Percentiles rank a stretch among this genome's conserved stretches.
Evolutionary conservation across 2,797 vertebrate species (phyloP).

Genomic region (Coccyzus lansbergi): DNA sequence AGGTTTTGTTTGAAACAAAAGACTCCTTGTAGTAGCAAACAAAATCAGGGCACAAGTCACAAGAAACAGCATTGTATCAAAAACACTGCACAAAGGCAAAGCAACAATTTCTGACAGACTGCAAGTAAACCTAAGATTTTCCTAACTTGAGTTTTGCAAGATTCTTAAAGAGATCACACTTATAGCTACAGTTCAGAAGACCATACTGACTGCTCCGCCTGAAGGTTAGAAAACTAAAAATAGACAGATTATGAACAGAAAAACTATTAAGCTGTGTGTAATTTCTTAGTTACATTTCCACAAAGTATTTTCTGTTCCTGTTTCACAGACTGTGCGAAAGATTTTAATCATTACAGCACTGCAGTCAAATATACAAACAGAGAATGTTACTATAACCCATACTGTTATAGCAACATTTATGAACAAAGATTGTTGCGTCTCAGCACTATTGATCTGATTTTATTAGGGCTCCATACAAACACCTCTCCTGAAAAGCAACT

Average conservation of each 20-base stretch:
- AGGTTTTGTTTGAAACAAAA: conserved; percentile 72
- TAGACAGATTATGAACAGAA: conserved; percentile 33
- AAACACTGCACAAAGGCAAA: conserved; percentile 61
- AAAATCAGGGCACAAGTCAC: conserved; percentile 58
- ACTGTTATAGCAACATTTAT: background rate
- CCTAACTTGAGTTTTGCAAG: conserved; percentile 40
- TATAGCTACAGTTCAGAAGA: background rate
- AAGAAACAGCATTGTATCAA: conserved; percentile 67
- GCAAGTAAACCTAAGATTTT: conserved; percentile 56
- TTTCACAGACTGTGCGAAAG: background rate
- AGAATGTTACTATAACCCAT: background rate
- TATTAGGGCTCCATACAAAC: background rate
- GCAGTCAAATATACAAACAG: background rate
- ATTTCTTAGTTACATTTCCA: conserved; percentile 24
- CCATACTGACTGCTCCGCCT: background rate
- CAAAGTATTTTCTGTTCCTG: conserved; percentile 23
- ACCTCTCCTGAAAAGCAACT: background rate
- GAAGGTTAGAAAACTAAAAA: conserved; percentile 27
- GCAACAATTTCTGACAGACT: conserved; percentile 16
- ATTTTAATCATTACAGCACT: background rate
- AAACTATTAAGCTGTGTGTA: conserved; percentile 10
- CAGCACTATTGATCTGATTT: background rate
- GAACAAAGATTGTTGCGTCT: background rate
- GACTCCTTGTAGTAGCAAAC: conserved; percentile 58
- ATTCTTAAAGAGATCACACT: conserved; percentile 20